Evolutionary conservation across 1,140 invertebrate species (phyloP).

Genomic region (Cataglyphis hispanica): DNA sequence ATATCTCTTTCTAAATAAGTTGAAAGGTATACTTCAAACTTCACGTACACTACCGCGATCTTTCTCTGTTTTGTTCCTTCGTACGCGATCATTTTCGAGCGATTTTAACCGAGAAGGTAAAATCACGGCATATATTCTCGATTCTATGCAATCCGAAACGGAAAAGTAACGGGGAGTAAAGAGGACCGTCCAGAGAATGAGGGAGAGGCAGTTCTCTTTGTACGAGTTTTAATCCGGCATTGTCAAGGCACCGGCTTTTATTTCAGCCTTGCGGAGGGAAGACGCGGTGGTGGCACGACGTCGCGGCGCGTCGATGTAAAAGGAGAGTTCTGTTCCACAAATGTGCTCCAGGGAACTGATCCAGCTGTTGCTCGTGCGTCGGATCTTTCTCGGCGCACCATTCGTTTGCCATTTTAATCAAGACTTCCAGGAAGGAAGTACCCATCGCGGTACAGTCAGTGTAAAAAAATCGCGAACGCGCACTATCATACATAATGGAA

Average conservation of each 20-base stretch:
- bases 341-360: constrained; percentile 86
- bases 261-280: constrained; percentile 79
- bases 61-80: constrained; percentile 56
- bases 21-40: constrained; percentile 26
- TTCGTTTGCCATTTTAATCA: constrained; percentile 86
- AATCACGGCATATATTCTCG: constrained; percentile 71
- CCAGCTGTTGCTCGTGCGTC: constrained; percentile 85
- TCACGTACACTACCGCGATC: constrained; percentile 43
- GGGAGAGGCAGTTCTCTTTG: constrained; percentile 81
- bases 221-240: constrained; percentile 86
- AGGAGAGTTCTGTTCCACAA: constrained; percentile 86
- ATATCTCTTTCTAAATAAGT: constrained; percentile 10
- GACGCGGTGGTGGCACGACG: constrained; percentile 63
- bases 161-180: constrained; percentile 28
- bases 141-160: constrained; percentile 15
- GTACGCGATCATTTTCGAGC: constrained; percentile 67
- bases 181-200: constrained; percentile 66
- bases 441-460: constrained; percentile 76
- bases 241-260: constrained; percentile 83
- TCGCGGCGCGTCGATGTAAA: constrained; percentile 83
- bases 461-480: constrained; percentile 32
- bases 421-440: constrained; percentile 84
- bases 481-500: not conserved
- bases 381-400: constrained; percentile 77
- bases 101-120: constrained; percentile 65